A percentile compares a stretch with the other conserved stretches of the same genome.
These are phyloP conservation scores for Poeciliopsis occidentalis DNA, from an alignment of 2,113 vertebrate genomes.

Conservation along the genomic window DNA sequence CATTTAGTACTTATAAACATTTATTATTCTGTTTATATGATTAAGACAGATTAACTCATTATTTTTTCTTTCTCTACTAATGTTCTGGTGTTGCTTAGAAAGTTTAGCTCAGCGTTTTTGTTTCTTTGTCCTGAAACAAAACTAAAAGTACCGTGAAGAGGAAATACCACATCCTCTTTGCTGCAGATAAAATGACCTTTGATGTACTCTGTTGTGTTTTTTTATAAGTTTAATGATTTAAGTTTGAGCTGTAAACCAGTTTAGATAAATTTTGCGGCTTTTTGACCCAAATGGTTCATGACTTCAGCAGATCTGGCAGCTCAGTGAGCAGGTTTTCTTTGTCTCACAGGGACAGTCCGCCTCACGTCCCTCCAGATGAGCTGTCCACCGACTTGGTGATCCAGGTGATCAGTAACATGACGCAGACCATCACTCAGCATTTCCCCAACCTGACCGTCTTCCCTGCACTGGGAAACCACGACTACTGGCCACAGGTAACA, in stretches of 20 bases:
- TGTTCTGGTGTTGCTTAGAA: background rate
- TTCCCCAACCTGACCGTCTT: slow-evolving; percentile 90
- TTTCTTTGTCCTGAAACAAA: background rate
- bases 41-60: background rate
- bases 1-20: too few relatives aligned
- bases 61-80: background rate
- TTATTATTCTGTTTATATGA: background rate
- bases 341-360: slow-evolving; percentile 89
- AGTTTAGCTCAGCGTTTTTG: background rate
- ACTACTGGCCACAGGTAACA: slow-evolving; percentile 73
- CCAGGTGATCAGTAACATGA: slow-evolving; percentile 90
- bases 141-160: background rate
- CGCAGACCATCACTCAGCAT: slow-evolving; percentile 80
- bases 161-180: slow-evolving; percentile 6
- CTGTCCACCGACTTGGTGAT: slow-evolving; percentile 91
- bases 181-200: background rate
- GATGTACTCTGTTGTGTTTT: background rate
- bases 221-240: background rate
- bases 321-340: background rate
- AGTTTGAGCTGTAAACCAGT: too few relatives aligned
- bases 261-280: too few relatives aligned
- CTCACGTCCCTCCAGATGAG: slow-evolving; percentile 87
- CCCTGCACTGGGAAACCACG: slow-evolving; percentile 94
- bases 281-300: too few relatives aligned
- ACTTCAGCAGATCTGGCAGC: too few relatives aligned